Percentiles rank a stretch among this genome's conserved stretches.
These are phyloP conservation scores for Latrodectus elegans DNA, from an alignment of 2,888 invertebrate genomes.

Conservation along the genomic window DNA sequence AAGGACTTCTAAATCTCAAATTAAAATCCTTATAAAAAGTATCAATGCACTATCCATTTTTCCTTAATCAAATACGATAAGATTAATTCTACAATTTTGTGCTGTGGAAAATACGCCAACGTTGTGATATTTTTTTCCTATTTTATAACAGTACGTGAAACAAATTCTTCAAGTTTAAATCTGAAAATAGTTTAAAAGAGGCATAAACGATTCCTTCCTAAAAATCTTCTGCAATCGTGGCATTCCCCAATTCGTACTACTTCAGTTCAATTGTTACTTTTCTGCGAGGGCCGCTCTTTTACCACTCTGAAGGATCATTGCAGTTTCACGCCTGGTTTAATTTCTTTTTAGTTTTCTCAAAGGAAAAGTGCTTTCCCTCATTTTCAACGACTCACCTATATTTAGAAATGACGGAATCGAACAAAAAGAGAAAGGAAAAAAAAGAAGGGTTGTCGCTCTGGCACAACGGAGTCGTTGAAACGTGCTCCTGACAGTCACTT, in stretches of 20 bases:
- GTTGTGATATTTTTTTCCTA: too few relatives aligned
- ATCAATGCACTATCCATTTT: too few relatives aligned
- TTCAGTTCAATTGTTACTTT: neutral
- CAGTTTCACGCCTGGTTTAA: constrained; percentile 57
- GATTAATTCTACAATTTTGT: too few relatives aligned
- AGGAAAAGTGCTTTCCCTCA: constrained; percentile 5
- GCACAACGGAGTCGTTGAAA: constrained; percentile 67
- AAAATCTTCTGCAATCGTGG: neutral
- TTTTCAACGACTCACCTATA: constrained; percentile 19
- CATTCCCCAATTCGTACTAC: neutral
- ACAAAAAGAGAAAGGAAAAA: constrained; percentile 37
- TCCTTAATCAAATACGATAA: too few relatives aligned
- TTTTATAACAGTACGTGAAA: too few relatives aligned
- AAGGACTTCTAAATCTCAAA: too few relatives aligned
- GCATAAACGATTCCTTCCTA: neutral
- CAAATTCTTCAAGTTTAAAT: too few relatives aligned
- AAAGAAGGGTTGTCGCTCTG: constrained; percentile 51
- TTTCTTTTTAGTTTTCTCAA: constrained; percentile 8
- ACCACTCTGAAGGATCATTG: neutral
- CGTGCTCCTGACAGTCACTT: constrained; percentile 60
- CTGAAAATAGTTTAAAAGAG: too few relatives aligned
- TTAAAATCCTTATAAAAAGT: too few relatives aligned
- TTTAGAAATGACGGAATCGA: constrained; percentile 25
- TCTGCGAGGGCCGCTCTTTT: constrained; percentile 1
- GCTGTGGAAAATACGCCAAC: too few relatives aligned